Evolutionary conservation across 1,140 invertebrate genomes (phyloP), one percentile per base, ranked within the genome.

Genomic region (Carcinoscorpius rotundicauda): DNA sequence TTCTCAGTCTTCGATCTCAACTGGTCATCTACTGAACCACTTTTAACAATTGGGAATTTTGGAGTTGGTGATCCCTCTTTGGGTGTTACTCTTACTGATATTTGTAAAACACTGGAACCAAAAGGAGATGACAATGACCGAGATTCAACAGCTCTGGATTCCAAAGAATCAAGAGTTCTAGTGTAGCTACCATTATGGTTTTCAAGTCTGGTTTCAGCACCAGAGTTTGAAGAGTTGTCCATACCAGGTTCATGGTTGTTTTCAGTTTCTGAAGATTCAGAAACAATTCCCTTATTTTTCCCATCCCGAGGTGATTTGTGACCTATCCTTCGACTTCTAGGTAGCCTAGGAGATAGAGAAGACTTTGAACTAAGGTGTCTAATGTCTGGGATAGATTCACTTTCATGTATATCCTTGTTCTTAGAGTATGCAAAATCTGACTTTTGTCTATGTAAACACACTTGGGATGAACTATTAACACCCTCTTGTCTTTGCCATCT

Each of bases 381-480:
- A 53, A 60, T 63, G 61, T 66, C 67, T n/a, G 69, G 67, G 51
- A 68, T 68, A 11, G 67, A 69, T 8, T 64, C 68, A 52, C 65
- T 67, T 62, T 69, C 68, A 61, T 64, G 67, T 8, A 64, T 48
- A 50, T 71, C 70, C 55, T 63, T 67, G 10, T 64, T 65, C 64
- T 71, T 73, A 9, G 65, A 69, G 57, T 74, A 71, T 5, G 74
- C 76, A 49, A 78, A 66, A 67, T 79, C 77, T 5, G 77, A 78
- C 64, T 78, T 78, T 64, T 79, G 78, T 62, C 78, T 68, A 56
- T 77, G 76, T 48, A 78, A 68, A 66, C 64, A 66, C 51, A 62
- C 66, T 60, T 68, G 67, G 4, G 64, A 61, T 50, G 64, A 68
- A 51, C 64, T 55, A 8, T 55, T 6, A 55, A 55, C 53, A 8